A percentile compares a stretch with the other conserved stretches of the same genome.
These are phyloP conservation scores for Euspilapteryx auroguttella DNA, from an alignment of 2,888 invertebrate species.

Conservation along the genomic window DNA sequence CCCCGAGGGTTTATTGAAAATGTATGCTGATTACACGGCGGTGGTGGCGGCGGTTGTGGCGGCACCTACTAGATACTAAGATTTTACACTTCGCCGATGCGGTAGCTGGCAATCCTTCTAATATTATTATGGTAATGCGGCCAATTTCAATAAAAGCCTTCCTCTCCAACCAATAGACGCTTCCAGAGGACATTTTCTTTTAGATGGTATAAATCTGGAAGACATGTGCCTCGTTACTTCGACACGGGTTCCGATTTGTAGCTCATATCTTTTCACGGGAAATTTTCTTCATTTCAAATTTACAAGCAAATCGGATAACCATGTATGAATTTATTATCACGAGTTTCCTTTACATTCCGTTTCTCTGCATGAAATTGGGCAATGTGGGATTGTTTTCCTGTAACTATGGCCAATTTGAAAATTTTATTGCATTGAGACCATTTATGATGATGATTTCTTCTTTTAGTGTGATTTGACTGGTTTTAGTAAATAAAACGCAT, in stretches of 20 bases:
- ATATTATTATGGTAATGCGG: constrained; percentile 57
- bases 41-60: too few species aligned
- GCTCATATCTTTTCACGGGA: constrained; percentile 32
- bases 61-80: constrained; percentile 29
- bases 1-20: too few species aligned
- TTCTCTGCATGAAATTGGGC: too few species aligned
- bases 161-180: constrained; percentile 29
- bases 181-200: constrained; percentile 15
- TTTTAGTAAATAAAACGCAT: too few species aligned
- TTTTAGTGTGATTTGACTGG: too few species aligned
- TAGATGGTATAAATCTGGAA: constrained; percentile 34
- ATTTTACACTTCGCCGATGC: constrained; percentile 48
- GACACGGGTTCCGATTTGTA: constrained; percentile 42
- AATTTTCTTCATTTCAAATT: constrained; percentile 20
- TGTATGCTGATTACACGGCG: too few species aligned
- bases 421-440: too few species aligned
- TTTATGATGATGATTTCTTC: too few species aligned
- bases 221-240: constrained; percentile 26
- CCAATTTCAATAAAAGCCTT: constrained; percentile 58
- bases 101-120: constrained; percentile 49
- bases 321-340: too few species aligned
- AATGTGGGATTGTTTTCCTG: too few species aligned
- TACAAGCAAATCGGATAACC: constrained; percentile 18
- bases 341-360: too few species aligned
- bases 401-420: too few species aligned